A percentile compares a stretch with the other conserved stretches of the same genome.
phyloP scores from a whole-genome alignment of 2,113 vertebrate genomes.

The Sturnus vulgaris region DNA sequence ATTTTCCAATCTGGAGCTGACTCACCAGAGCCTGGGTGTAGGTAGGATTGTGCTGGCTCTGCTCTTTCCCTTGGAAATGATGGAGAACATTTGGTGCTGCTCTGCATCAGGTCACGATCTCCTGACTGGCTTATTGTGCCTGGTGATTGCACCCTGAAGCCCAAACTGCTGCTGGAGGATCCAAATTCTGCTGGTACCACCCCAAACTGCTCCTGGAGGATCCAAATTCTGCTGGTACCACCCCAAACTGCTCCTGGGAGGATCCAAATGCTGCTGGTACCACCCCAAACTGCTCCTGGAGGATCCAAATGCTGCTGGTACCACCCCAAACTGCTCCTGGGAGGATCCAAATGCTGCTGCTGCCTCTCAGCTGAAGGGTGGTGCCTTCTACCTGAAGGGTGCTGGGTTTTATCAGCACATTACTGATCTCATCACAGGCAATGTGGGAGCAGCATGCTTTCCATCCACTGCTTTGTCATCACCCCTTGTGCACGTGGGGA shows the following conservation, averaged over 20 bases:
- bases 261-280: background rate
- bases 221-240: too few species aligned
- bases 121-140: background rate
- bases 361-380: background rate
- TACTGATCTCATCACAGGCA: background rate
- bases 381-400: background rate
- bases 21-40: background rate
- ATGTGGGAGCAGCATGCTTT: background rate
- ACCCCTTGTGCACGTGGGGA: background rate
- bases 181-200: background rate
- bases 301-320: background rate
- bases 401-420: background rate
- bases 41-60: background rate
- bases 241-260: too few species aligned
- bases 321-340: too few species aligned
- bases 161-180: background rate
- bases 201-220: too few species aligned
- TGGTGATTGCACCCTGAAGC: background rate
- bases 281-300: background rate
- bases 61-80: background rate
- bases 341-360: background rate
- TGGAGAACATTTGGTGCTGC: background rate
- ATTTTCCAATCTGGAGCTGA: background rate
- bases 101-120: background rate
- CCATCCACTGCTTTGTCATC: background rate